These are phyloP conservation scores for Polydrusus pterygomalis DNA, from an alignment of 2,888 invertebrate species.

Conservation along the genomic window DNA sequence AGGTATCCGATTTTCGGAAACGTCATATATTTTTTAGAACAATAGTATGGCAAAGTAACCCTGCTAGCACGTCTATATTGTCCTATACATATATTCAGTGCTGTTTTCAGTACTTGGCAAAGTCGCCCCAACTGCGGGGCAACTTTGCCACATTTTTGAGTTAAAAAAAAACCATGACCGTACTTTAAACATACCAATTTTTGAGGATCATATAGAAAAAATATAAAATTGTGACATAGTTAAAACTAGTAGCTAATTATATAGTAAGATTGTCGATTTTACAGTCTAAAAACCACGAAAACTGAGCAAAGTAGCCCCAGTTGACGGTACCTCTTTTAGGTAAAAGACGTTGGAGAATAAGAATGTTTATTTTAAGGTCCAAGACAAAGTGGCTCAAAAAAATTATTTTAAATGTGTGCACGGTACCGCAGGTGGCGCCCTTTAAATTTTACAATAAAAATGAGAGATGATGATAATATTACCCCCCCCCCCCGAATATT, in stretches of 20 bases:
- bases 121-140: conserved; percentile 2
- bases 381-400: too few species aligned
- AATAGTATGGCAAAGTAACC: conserved; percentile 10
- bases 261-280: conserved; percentile 1
- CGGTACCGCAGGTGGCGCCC: too few species aligned
- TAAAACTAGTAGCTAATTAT: neutral
- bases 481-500: too few species aligned
- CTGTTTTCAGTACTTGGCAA: conserved; percentile 1
- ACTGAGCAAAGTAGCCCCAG: too few species aligned
- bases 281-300: neutral
- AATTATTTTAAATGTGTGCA: too few species aligned
- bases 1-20: conserved; percentile 1
- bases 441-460: too few species aligned
- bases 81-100: neutral
- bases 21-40: conserved; percentile 7
- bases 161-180: neutral
- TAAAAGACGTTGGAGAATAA: too few species aligned
- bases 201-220: neutral
- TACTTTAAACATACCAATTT: neutral
- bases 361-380: too few species aligned
- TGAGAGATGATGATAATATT: too few species aligned
- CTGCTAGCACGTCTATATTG: conserved; percentile 3
- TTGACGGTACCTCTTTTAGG: too few species aligned
- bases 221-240: conserved; percentile 1
- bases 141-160: conserved; percentile 6